Base-by-base conservation (phyloP, 2,797 vertebrate species). In the Bovichtus variegatus region DNA sequence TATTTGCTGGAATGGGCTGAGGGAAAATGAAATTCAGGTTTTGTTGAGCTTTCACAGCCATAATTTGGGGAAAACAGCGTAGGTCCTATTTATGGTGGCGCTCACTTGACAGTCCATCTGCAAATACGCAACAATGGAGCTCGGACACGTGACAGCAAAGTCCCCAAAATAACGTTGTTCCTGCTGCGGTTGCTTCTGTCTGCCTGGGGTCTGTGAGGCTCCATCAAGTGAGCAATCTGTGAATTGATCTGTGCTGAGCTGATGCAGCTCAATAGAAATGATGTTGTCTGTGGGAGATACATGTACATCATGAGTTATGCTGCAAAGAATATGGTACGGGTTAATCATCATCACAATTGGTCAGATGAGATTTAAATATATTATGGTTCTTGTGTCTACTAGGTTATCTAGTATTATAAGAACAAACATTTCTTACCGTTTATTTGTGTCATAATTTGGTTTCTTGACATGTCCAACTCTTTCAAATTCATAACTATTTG, bases 161-260 rank as follows among this genome's bases (percentile, higher is more conserved):
- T 66, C 73, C 77, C 75, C 70, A 64, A 73, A 84, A 83, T 81
- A 83, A 73, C 12, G 9, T 46, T 21, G 63, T 59, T 86, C 31
- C 74, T 79, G 75, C 54, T 76, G 70, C 75, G 64, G 54, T 63
- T 29, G 61, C 61, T 69, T 77, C 13, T 19, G 0, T 43, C 29
- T 73, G 80, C 76, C 70, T 80, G 63, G 65, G 69, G 47, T 77
- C 80, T 73, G 21, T n/a, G 67, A 6, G 10, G 27, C 41, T 74
- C 53, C 25, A n/a, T 72, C 59, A 36, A 12, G 18, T 51, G 65
- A 63, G 25, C 21, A 6, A 41, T n/a, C n/a, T n/a, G 71, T 75
- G 55, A 61, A 9, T 21, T 41, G 34, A 57, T 59, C 46, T 61
- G 44, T 23, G 9, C 27, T 8, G 65, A 61, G 68, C 55, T 43